Evolutionary conservation across 2,888 invertebrate species (phyloP).

Genomic region (Prosopocoilus inquinatus): DNA sequence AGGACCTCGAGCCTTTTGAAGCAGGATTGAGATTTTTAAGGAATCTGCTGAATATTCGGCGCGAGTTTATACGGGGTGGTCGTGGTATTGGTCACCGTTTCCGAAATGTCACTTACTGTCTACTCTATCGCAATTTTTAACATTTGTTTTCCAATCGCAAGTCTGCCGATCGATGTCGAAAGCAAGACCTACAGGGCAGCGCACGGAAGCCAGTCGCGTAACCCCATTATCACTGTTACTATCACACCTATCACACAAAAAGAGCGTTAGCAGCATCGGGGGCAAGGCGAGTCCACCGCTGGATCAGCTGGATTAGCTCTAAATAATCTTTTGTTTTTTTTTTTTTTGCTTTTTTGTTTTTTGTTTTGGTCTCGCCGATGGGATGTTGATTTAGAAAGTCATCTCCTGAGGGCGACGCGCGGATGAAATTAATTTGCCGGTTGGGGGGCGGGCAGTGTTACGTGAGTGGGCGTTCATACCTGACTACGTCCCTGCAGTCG

Average conservation of each 20-base stretch:
- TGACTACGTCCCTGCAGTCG: conserved; percentile 91
- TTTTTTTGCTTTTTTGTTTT: conserved; percentile 1
- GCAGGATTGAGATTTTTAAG: too few relatives aligned
- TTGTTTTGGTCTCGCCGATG: background rate
- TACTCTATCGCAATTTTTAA: conserved; percentile 90
- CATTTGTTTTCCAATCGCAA: conserved; percentile 95
- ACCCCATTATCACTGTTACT: conserved; percentile 83
- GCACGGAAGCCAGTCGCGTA: conserved; percentile 83
- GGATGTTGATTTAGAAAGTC: background rate
- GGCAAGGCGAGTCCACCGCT: background rate
- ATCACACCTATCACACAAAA: conserved; percentile 75
- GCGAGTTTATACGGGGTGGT: background rate
- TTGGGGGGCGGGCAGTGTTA: background rate
- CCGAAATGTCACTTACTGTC: conserved; percentile 77
- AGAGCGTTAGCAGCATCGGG: background rate
- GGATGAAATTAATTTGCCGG: background rate
- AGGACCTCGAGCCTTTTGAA: too few relatives aligned
- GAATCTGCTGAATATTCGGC: too few relatives aligned
- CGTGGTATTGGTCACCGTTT: conserved; percentile 19
- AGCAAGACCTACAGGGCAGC: conserved; percentile 86
- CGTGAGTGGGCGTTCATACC: conserved; percentile 62
- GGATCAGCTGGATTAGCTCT: background rate
- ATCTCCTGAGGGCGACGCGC: background rate
- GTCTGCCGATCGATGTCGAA: conserved; percentile 94
- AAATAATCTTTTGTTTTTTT: background rate